These are phyloP conservation scores for Cheilosia vernalis DNA, from an alignment of 2,888 invertebrate genomes.

Conservation along the genomic window DNA sequence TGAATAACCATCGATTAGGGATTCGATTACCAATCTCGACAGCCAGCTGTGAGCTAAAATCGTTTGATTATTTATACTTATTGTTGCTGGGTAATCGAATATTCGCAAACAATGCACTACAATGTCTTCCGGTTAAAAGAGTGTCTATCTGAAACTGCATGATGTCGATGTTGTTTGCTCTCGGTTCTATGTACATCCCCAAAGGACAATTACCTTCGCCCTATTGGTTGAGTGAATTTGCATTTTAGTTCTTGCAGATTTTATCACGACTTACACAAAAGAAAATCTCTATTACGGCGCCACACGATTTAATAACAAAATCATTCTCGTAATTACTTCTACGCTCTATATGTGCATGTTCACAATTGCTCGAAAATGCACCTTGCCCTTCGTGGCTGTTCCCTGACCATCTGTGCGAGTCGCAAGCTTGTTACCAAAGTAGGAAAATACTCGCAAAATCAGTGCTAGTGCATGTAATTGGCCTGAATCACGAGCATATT, in stretches of 20 bases:
- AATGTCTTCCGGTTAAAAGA: slow-evolving; percentile 19
- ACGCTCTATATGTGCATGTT: slow-evolving; percentile 20
- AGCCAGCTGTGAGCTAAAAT: slow-evolving; percentile 17
- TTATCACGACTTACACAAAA: slow-evolving; percentile 14
- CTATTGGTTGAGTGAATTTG: not conserved
- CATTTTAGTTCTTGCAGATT: slow-evolving; percentile 14
- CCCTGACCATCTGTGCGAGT: not conserved
- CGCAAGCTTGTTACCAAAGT: slow-evolving; percentile 2
- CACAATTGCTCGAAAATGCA: slow-evolving; percentile 29
- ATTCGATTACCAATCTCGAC: slow-evolving; percentile 39
- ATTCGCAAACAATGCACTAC: slow-evolving; percentile 34
- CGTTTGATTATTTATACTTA: slow-evolving; percentile 18
- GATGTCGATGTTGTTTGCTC: not conserved
- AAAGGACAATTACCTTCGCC: not conserved
- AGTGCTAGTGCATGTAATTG: slow-evolving; percentile 56
- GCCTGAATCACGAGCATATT: slow-evolving; percentile 61
- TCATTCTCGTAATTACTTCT: slow-evolving; percentile 38
- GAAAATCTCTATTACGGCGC: slow-evolving; percentile 48
- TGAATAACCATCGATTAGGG: slow-evolving; percentile 35
- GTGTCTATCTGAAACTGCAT: not conserved
- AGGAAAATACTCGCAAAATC: slow-evolving; percentile 31
- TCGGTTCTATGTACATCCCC: not conserved
- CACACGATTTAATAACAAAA: slow-evolving; percentile 42
- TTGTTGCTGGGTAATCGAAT: slow-evolving; percentile 28
- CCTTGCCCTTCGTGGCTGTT: slow-evolving; percentile 13